These are phyloP conservation scores for Laspeyria flexula DNA, from an alignment of 2,888 invertebrate genomes.

Conservation along the genomic window DNA sequence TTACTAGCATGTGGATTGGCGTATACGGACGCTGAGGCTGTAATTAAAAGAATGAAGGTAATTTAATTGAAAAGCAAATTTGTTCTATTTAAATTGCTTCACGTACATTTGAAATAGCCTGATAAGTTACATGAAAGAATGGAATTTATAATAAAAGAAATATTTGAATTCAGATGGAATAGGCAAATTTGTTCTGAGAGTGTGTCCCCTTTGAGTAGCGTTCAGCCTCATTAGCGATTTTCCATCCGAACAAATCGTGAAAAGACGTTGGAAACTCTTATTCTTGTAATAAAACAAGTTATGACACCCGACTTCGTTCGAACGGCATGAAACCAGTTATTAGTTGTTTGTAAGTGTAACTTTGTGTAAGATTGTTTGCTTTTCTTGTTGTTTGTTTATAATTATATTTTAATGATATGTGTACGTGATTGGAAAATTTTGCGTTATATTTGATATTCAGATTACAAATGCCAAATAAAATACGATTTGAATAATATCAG, in stretches of 20 bases:
- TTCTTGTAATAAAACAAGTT: conserved; percentile 52
- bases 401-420: not conserved
- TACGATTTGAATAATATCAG: too few relatives aligned
- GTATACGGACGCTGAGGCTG: too few relatives aligned
- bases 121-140: conserved; percentile 13
- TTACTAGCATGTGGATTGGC: too few relatives aligned
- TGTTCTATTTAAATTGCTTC: too few relatives aligned
- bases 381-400: not conserved
- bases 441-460: too few relatives aligned
- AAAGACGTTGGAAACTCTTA: conserved; percentile 58
- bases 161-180: conserved; percentile 46
- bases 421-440: not conserved
- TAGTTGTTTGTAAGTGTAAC: not conserved
- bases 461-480: too few relatives aligned
- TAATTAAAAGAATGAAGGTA: too few relatives aligned
- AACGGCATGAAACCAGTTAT: not conserved
- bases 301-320: conserved; percentile 5
- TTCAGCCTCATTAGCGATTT: conserved; percentile 78
- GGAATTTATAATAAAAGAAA: conserved; percentile 35
- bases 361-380: not conserved
- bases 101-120: not conserved
- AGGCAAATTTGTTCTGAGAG: conserved; percentile 58
- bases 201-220: conserved; percentile 63
- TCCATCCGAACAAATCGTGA: conserved; percentile 60
- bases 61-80: too few relatives aligned